These are phyloP conservation scores for Campoletis raptor DNA, from an alignment of 2,888 invertebrate genomes.

Conservation along the genomic window DNA sequence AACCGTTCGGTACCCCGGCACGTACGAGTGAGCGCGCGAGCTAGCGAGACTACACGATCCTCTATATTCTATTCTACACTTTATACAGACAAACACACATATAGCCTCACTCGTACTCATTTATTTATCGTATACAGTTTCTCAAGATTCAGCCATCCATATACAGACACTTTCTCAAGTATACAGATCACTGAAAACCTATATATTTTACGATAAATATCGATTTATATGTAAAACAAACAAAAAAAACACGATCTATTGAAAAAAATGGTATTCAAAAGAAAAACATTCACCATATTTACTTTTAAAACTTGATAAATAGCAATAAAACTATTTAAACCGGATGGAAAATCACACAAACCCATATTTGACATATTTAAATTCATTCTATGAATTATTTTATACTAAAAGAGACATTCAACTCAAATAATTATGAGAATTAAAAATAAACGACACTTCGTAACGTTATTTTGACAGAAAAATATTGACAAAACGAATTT, in stretches of 20 bases:
- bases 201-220: slow-evolving; percentile 6
- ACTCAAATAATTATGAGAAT: neutral
- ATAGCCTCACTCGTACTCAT: neutral
- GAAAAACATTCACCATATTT: neutral
- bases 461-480: too few species aligned
- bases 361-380: too few species aligned
- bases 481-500: neutral
- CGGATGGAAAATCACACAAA: neutral
- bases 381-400: neutral
- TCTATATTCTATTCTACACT: slow-evolving; percentile 7
- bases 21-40: slow-evolving; percentile 49
- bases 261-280: neutral
- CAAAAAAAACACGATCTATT: neutral
- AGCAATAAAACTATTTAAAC: neutral
- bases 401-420: neutral
- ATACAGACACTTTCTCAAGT: neutral
- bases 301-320: neutral
- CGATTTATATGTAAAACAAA: slow-evolving; percentile 1
- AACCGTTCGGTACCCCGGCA: slow-evolving; percentile 38
- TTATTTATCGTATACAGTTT: neutral
- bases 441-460: neutral
- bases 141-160: neutral
- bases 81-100: neutral
- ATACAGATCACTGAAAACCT: neutral
- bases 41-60: slow-evolving; percentile 9